Evolutionary conservation across 2,797 vertebrate genomes (phyloP).

Genomic region (Amphiprion clarkii): DNA sequence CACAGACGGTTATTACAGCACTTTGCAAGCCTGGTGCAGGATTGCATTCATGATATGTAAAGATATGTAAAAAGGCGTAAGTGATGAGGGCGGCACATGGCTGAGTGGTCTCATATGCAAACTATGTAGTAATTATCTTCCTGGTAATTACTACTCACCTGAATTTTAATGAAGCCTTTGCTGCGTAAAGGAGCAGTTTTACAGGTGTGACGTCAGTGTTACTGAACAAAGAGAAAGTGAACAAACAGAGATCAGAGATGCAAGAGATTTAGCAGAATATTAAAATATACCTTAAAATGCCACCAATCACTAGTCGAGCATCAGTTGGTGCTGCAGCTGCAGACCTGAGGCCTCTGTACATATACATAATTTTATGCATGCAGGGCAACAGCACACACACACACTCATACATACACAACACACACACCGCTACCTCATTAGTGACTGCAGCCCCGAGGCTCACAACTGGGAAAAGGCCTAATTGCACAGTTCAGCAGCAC

Average conservation of each 20-base stretch:
- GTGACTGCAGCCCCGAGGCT: conserved; percentile 66
- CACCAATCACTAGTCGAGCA: conserved; percentile 11
- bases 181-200: conserved; percentile 28
- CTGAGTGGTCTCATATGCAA: conserved; percentile 37
- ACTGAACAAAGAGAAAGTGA: conserved; percentile 2
- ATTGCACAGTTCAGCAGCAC: conserved; percentile 77
- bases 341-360: conserved; percentile 52
- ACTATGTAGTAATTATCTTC: conserved; percentile 58
- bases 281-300: conserved; percentile 13
- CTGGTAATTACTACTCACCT: conserved; percentile 56
- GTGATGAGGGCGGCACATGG: conserved; percentile 38
- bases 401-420: conserved; percentile 21
- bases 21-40: background rate
- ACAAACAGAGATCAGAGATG: conserved; percentile 12
- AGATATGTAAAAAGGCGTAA: conserved; percentile 58
- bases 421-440: conserved; percentile 71
- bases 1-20: background rate
- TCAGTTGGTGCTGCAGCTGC: conserved; percentile 45
- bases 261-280: conserved; percentile 2
- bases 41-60: conserved; percentile 52
- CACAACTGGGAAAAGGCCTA: conserved; percentile 63
- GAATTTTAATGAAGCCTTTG: conserved; percentile 53
- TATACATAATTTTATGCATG: conserved; percentile 56
- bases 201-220: conserved; percentile 27
- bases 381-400: conserved; percentile 41